phyloP scores from a whole-genome alignment of 2,113 vertebrate species.

The Chloebia gouldiae region DNA sequence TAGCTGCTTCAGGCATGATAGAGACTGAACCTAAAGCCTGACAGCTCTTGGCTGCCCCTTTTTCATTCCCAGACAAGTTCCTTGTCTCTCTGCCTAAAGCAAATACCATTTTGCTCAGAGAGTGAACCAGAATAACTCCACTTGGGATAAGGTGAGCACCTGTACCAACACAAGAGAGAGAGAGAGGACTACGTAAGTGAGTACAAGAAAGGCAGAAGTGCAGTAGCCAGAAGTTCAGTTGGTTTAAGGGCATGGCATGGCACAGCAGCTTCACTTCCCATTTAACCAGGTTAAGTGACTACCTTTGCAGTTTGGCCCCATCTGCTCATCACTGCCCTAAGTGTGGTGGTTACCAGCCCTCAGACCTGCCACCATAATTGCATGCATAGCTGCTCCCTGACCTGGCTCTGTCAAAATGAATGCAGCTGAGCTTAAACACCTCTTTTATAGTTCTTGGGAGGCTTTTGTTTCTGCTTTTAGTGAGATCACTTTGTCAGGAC shows the following conservation, averaged over 20 bases:
- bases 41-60: not conserved
- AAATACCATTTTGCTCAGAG: not conserved
- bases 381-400: conserved; percentile 49
- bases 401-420: conserved; percentile 61
- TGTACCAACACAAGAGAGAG: conserved; percentile 2
- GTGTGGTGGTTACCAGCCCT: not conserved
- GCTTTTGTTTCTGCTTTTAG: conserved; percentile 63
- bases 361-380: conserved; percentile 38
- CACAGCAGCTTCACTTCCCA: not conserved
- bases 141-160: not conserved
- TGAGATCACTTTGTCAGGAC: conserved; percentile 44
- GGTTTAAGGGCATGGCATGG: not conserved
- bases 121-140: not conserved
- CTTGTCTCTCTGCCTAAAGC: not conserved
- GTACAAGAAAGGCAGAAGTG: not conserved
- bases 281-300: conserved; percentile 38
- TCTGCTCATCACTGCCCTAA: conserved; percentile 47
- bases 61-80: not conserved
- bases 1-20: not conserved
- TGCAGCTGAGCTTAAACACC: conserved; percentile 62
- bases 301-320: conserved; percentile 1
- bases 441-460: conserved; percentile 64
- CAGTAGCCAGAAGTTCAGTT: not conserved
- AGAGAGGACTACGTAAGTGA: not conserved
- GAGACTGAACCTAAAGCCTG: not conserved